Evolutionary conservation across 2,113 vertebrate genomes (phyloP), one percentile per base, ranked within the genome.

Genomic region (Casuarius casuarius): DNA sequence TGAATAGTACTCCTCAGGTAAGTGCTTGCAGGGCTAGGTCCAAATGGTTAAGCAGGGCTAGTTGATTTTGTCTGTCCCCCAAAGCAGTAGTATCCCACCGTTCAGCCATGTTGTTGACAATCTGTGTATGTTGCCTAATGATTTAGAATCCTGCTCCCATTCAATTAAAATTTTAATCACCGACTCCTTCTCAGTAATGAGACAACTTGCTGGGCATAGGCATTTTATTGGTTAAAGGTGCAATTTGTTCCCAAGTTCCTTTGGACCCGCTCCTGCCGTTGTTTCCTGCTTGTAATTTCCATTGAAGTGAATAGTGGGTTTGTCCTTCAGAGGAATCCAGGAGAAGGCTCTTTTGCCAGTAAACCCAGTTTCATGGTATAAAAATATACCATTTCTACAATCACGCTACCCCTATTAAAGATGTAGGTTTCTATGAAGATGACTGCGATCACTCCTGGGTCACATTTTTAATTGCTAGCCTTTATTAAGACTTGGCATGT

Each of bases 161-260:
- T 83, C 48, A 35, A 33, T 92, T 85, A 68, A 58, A 91, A 58
- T 35, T 76, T 68, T 87, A 83, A 74, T 91, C 92, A 78, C 38
- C n/a, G 54, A 48, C 12, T 44, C 35, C 18, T 63, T 28, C 51
- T 82, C 70, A 52, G 44, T 89, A 92, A 52, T 11, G 63, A 85
- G 87, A 70, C 35, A 79, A 44, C 62, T 93, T 92, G 71, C 67
- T 85, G 87, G 66, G 49, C 74, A 28, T 11, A 42, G 18, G 35
- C 51, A 28, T 94, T 95, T 95, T 87, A 85, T 42, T 83, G 40
- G 52, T 76, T 76, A 80, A 83, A 85, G 38, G 18, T 76, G 52
- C 12, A 59, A 0, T 66, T 94, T 83, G 13, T 91, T 89, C 44
- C 58, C 26, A 21, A 4, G 48, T 87, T 92, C 17, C 49, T 92